Evolutionary conservation across 2,888 invertebrate genomes (phyloP), one percentile per base, ranked within the genome.

Genomic region (Spisula solida): DNA sequence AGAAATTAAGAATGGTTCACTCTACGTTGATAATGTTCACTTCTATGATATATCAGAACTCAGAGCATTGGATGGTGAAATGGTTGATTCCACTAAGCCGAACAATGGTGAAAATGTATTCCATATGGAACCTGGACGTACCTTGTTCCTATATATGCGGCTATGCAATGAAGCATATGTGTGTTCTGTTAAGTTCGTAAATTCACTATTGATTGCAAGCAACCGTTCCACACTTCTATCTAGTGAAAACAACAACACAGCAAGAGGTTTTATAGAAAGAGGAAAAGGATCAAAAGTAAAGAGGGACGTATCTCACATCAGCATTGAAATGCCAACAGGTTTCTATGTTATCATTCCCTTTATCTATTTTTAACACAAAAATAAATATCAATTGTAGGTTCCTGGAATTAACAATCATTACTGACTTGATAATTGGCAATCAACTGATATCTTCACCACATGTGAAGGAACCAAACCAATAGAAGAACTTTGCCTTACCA

Each of bases 111-210:
- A 88, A 31, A 91, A 92, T 41, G 83, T 86, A 1, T 94, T 94
- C 87, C 79, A 82, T 18, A 93, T 95, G 93, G 94, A 93, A 70
- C 90, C 93, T 14, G 94, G 94, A 12, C 84, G 93, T 56, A 93
- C 93, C 14, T 56, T 94, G 79, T 94, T 94, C 87, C 81, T 93
- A 8, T 90, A 56, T 31, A 88, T 93, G 78, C 80, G 87, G 48
- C 55, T 93, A 18, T 94, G 94, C 86, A 94, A 94, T 80, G 92
- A 93, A 56, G 94, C 94, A 0, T 80, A 91, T 41, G 56, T 92
- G n/a, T 94, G 94, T 80, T 86, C 90, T 16, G 78, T 85, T n/a
- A 92, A 93, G 51, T 81, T 92, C 47, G 85, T 93, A 1, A 93
- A 93, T 12, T 88, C 93, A 16, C 86, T 93, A 6, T 51, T 93